Base-by-base conservation (phyloP, 2,888 invertebrate species). In the Drosophila flavopinicola region DNA sequence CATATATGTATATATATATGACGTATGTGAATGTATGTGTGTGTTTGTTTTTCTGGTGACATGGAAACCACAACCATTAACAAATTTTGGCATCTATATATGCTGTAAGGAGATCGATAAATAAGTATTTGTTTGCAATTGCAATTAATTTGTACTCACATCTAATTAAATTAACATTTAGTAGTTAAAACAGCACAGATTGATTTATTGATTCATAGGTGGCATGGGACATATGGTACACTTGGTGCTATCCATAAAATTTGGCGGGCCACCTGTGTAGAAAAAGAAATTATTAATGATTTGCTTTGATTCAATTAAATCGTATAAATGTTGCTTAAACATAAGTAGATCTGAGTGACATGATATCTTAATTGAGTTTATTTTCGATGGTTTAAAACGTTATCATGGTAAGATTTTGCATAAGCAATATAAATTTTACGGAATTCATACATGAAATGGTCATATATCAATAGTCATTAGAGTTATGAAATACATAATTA, bases 221-320 rank as follows among this genome's bases (percentile, higher is more conserved):
- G 89, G 85, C 88, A 89, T 89, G 64, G 88, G 89, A 48, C 89
- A 89, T 74, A 88, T 87, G 70, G 87, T 84, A 70, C 89, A 88
- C 85, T 88, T 87, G 45, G 85, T 78, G 78, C 80, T 87, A 75
- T 87, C 87, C 75, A 88, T 86, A 75, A 86, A 86, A 60, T 82
- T 87, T 75, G 89, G 73, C 63, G 88, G 76, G 60, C 84, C 88
- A 80, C 85, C 84, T 84, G 67, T 3, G 44, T 3, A 15, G 10
- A 2, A 11, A 27, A 37, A n/a, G 1, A 13, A 11, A 10, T 29
- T 32, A 11, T 11, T 10, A 4, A 9, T 17, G 5, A 24, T 6
- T 13, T 32, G 13, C 0, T 29, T 24, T 13, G 5, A 23, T 27
- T 15, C 3, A 9, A 13, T 15, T 3, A 3, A 10, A n/a, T 1